These are phyloP conservation scores for Urocolius indicus DNA, from an alignment of 2,113 vertebrate genomes.

Conservation along the genomic window DNA sequence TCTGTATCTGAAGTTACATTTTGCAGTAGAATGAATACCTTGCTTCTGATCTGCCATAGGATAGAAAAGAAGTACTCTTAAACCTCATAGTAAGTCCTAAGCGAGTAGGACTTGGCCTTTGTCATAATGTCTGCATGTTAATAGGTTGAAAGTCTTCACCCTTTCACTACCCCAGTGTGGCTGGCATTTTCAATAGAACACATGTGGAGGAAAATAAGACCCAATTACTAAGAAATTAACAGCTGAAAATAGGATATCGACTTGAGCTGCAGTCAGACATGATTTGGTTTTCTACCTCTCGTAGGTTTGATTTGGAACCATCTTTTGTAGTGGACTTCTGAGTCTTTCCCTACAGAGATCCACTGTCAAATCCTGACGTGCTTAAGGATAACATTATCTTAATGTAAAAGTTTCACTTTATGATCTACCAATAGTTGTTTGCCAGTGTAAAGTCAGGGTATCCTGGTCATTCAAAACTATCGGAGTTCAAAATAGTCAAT, in stretches of 20 bases:
- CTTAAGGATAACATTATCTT: not conserved
- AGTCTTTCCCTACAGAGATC: not conserved
- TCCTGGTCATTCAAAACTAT: not conserved
- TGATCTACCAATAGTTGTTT: not conserved
- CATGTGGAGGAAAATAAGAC: constrained; percentile 39
- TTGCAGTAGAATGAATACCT: not conserved
- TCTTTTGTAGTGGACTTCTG: not conserved
- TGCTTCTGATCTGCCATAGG: not conserved
- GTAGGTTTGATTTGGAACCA: not conserved
- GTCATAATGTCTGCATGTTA: constrained; percentile 34
- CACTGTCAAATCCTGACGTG: not conserved
- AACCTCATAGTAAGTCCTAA: not conserved
- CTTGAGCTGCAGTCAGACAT: constrained; percentile 15
- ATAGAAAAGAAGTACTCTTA: not conserved
- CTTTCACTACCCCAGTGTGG: not conserved
- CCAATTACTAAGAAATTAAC: constrained; percentile 44
- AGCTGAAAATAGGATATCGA: constrained; percentile 64
- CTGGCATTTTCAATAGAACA: constrained; percentile 30
- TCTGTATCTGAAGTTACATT: not conserved
- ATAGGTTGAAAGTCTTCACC: not conserved
- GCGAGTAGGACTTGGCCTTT: not conserved
- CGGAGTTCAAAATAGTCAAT: not conserved
- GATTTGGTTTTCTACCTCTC: constrained; percentile 21
- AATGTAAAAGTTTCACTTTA: not conserved
- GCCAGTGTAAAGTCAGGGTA: not conserved